These are phyloP conservation scores for Zootermopsis nevadensis DNA, from an alignment of 2,888 invertebrate genomes.

Conservation along the genomic window DNA sequence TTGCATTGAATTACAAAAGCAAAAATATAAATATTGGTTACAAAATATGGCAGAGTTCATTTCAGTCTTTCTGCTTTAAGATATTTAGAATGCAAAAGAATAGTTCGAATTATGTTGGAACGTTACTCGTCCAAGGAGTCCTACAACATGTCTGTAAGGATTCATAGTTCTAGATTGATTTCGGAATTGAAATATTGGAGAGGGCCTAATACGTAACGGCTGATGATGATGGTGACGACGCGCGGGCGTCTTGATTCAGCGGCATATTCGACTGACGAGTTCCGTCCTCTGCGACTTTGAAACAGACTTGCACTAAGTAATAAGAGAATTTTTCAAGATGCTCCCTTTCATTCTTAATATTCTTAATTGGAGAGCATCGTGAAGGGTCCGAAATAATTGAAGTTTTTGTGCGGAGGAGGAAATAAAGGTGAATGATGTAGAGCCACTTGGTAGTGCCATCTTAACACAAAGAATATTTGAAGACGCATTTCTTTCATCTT, in stretches of 20 bases:
- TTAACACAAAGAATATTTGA: not conserved
- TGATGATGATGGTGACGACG: no score
- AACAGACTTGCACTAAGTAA: not conserved
- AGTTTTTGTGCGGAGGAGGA: not conserved
- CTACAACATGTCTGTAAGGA: no score
- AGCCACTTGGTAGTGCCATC: not conserved
- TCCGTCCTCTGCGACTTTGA: not conserved
- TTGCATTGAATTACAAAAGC: no score
- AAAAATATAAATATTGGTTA: no score
- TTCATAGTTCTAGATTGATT: no score
- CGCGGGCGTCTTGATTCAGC: not conserved
- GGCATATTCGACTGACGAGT: not conserved
- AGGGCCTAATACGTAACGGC: no score
- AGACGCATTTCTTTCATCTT: not conserved
- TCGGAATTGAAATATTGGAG: no score
- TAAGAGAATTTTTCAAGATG: not conserved
- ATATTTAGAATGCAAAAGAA: no score
- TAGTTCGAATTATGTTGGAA: no score
- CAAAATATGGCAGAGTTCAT: no score
- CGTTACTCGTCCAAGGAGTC: no score
- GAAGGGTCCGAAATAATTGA: not conserved
- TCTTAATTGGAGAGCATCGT: slow-evolving; percentile 26
- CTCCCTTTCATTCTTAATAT: slow-evolving; percentile 19
- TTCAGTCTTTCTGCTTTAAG: no score
- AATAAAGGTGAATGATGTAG: not conserved